Evolutionary conservation across 2,888 invertebrate genomes (phyloP).

Genomic region (Tromatobia lineatoria): DNA sequence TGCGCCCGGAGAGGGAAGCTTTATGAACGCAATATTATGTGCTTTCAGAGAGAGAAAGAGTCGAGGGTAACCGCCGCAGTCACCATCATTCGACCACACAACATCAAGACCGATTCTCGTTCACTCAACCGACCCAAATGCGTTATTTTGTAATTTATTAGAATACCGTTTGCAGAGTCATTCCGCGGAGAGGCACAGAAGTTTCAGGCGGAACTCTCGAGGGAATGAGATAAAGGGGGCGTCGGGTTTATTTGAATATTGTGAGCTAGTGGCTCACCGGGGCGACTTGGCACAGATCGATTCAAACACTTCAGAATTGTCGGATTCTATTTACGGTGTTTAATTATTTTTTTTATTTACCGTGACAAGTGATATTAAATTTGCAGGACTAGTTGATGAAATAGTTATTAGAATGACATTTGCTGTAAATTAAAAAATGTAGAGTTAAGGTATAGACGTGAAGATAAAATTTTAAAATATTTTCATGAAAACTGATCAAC

Average conservation of each 20-base stretch:
- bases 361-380: too few species aligned
- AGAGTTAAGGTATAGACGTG: too few species aligned
- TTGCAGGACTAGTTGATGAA: too few species aligned
- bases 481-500: too few species aligned
- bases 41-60: slow-evolving; percentile 24
- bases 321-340: too few species aligned
- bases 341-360: too few species aligned
- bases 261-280: not conserved
- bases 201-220: not conserved
- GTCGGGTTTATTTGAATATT: slow-evolving; percentile 15
- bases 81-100: slow-evolving; percentile 25
- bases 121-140: slow-evolving; percentile 6
- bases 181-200: not conserved
- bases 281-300: not conserved
- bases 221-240: not conserved
- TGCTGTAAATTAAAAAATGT: too few species aligned
- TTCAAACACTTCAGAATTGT: not conserved
- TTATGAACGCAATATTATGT: slow-evolving; percentile 47
- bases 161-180: not conserved
- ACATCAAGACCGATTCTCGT: slow-evolving; percentile 27
- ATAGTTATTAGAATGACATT: too few species aligned
- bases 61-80: slow-evolving; percentile 10
- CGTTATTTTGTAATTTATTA: slow-evolving; percentile 9
- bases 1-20: not conserved
- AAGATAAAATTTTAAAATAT: too few species aligned